These are phyloP conservation scores for Caenorhabditis japonica DNA, from an alignment of 2,888 invertebrate genomes.

Conservation along the genomic window DNA sequence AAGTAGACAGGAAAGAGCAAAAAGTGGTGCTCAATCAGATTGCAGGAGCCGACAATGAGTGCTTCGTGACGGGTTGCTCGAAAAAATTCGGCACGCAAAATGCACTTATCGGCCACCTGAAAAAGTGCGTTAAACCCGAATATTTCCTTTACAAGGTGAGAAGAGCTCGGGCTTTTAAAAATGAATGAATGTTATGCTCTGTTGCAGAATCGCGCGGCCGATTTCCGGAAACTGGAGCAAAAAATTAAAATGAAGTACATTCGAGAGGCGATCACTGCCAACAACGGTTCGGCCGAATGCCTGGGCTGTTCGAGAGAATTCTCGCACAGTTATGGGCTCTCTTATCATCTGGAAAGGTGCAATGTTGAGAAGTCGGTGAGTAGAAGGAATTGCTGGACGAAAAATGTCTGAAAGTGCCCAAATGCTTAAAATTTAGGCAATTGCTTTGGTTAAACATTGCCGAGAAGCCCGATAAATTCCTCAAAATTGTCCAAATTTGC, in stretches of 20 bases:
- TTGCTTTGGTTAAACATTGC: no score
- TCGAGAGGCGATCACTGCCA: slow-evolving; percentile 15
- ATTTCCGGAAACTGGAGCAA: slow-evolving; percentile 32
- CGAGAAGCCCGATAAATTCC: no score
- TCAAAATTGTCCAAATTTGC: no score
- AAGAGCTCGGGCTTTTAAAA: background rate
- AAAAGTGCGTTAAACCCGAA: slow-evolving; percentile 3
- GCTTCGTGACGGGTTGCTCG: slow-evolving; percentile 13
- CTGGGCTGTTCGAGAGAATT: slow-evolving; percentile 23
- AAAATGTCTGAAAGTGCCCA: no score
- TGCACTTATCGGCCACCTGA: slow-evolving; percentile 19
- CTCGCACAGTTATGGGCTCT: background rate
- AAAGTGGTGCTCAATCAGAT: slow-evolving; percentile 10
- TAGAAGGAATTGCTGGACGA: background rate
- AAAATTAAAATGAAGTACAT: background rate
- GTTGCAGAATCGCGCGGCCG: slow-evolving; percentile 12
- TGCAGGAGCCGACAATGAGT: slow-evolving; percentile 2
- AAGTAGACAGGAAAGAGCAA: slow-evolving; percentile 9
- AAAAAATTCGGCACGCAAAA: background rate
- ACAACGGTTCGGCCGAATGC: slow-evolving; percentile 6
- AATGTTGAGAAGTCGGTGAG: slow-evolving; percentile 17
- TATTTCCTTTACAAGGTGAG: slow-evolving; percentile 13
- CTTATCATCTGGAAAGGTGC: slow-evolving; percentile 50
- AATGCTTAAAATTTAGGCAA: no score
- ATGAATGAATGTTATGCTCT: background rate